Evolutionary conservation across 64 coral and sea anemone genomes (phyloP), one percentile per base, ranked within the genome.

Genomic region (Dendronephthya gigantea): DNA sequence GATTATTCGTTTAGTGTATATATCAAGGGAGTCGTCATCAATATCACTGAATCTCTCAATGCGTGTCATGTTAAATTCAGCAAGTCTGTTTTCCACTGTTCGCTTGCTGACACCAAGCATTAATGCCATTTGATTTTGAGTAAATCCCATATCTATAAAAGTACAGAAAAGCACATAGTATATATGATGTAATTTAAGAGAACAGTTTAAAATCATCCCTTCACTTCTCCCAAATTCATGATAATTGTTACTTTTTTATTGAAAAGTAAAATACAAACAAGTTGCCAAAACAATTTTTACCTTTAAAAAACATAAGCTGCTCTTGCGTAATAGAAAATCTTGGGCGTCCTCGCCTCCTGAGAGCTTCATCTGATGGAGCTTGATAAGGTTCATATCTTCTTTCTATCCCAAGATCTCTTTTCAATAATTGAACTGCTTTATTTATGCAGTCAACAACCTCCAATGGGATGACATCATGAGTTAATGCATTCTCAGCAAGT

Each of bases 71-170:
- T 55, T 25, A 29, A 83, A 87, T 31, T 92, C 86, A 12, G 85
- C 76, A 39, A 92, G 84, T 38, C 86, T 32, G 65, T 81, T 87
- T 51, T 92, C 82, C 2, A 88, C 37, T 5, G 86, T 92, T 48
- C 86, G 82, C 23, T 92, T 87, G 48, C 90, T 92, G 35, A 92
- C 86, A 7, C 82, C 90, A 34, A 88, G 85, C 90, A 92, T 92
- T 19, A 55, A 30, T 17, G 86, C 86, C 65, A 92, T 92, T 6
- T 92, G 82, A 41, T 50, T 2, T 30, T 88, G n/a, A 38, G 76
- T 88, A 62, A 92, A 88, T 37, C 82, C 32, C 36, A 87, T 88
- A 75, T 92, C 90, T 88, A 37, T 70, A 51, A 82, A 81, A 34
- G 49, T 48, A n/a, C n/a, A n/a, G n/a, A n/a, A n/a, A n/a, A n/a